Evolutionary conservation across 2,797 vertebrate species (phyloP).

Genomic region (Channa striata): DNA sequence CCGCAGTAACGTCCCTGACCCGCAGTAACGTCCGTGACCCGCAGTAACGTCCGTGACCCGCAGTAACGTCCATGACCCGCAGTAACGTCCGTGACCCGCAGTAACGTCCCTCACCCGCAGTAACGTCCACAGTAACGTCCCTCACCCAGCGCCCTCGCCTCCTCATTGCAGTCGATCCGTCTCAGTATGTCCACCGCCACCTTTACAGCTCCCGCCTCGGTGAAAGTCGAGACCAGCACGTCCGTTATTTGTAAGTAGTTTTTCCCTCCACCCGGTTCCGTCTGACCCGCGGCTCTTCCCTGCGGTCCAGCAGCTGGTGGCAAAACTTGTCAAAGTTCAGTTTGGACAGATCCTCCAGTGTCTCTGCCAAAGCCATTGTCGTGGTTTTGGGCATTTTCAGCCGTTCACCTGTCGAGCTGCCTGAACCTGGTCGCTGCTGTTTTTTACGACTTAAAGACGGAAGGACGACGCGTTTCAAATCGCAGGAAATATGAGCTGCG

Average conservation of each 20-base stretch:
- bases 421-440: no score
- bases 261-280: constrained; percentile 11
- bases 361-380: accelerated
- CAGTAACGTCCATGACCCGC: no score
- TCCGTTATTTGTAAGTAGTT: not conserved
- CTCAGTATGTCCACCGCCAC: constrained; percentile 13
- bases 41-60: no score
- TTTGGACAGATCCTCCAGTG: not conserved
- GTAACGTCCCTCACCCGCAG: no score
- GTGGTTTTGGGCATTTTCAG: constrained; percentile 22
- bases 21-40: no score
- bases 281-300: not conserved
- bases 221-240: constrained; percentile 41
- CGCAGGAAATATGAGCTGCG: not conserved
- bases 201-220: not conserved
- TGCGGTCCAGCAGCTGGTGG: constrained; percentile 19
- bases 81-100: no score
- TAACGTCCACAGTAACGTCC: not conserved
- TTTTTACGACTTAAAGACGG: no score
- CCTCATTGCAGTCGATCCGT: not conserved
- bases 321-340: not conserved
- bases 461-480: not conserved
- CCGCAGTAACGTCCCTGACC: no score
- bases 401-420: no score
- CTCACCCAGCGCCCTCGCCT: not conserved